A percentile compares a stretch with the other conserved stretches of the same genome.
Evolutionary conservation across 1,140 invertebrate genomes (phyloP).

Genomic region (Drosophila nannoptera): DNA sequence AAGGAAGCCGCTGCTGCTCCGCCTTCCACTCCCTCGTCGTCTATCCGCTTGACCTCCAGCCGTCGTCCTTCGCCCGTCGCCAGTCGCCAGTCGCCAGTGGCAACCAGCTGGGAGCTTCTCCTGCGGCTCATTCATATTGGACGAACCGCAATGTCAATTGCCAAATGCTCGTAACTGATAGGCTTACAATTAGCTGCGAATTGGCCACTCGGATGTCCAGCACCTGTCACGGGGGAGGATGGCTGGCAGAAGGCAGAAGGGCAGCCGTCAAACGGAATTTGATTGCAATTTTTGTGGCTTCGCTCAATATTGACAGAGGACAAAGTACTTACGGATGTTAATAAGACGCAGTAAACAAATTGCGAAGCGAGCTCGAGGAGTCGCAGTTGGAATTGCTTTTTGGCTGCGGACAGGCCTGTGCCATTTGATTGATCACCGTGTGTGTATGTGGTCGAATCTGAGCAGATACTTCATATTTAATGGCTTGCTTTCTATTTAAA

Average conservation of each 20-base stretch:
- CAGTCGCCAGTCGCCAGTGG: conserved; percentile 2
- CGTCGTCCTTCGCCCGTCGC: conserved; percentile 1
- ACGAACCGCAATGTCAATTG: conserved; percentile 21
- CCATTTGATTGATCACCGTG: too few relatives aligned
- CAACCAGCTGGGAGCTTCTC: conserved; percentile 14
- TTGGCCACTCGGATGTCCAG: conserved; percentile 18
- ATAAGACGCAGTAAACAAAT: conserved; percentile 37
- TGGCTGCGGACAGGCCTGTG: too few relatives aligned
- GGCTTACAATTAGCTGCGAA: conserved; percentile 38
- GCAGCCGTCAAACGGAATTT: conserved; percentile 22
- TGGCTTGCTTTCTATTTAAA: conserved; percentile 47
- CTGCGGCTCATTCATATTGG: neutral
- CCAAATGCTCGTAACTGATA: conserved; percentile 19
- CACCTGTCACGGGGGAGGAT: conserved; percentile 28
- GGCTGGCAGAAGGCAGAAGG: too few relatives aligned
- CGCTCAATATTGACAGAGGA: conserved; percentile 57
- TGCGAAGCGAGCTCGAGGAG: neutral
- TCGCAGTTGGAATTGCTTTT: too few relatives aligned
- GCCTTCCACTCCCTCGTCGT: neutral
- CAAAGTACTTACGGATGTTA: conserved; percentile 45
- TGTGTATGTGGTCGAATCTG: too few relatives aligned
- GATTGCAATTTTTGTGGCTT: conserved; percentile 32
- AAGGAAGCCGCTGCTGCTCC: neutral
- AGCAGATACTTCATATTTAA: neutral
- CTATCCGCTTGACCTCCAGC: too few relatives aligned